phyloP scores from a whole-genome alignment of 2,113 vertebrate species.

The Bothrops jararaca region DNA sequence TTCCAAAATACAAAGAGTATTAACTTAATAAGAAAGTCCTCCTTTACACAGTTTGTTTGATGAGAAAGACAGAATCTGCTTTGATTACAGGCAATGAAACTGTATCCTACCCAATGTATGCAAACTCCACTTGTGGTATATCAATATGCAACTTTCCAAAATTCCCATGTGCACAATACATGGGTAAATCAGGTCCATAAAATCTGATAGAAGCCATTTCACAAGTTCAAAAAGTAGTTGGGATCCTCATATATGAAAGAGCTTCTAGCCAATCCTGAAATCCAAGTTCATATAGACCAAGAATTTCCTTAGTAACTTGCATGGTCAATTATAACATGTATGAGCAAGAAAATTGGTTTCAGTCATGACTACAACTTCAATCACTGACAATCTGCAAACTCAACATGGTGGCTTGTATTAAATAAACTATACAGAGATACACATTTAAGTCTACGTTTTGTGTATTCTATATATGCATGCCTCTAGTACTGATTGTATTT shows the following conservation, averaged over 20 bases:
- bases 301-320: not conserved
- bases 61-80: conserved; percentile 24
- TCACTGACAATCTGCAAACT: not conserved
- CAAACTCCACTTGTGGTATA: not conserved
- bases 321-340: not conserved
- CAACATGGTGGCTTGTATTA: not conserved
- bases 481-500: not conserved
- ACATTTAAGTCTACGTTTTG: not conserved
- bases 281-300: not conserved
- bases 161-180: not conserved
- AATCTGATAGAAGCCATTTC: not conserved
- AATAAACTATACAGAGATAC: not conserved
- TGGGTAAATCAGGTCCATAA: not conserved
- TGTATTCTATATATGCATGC: not conserved
- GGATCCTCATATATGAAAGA: not conserved
- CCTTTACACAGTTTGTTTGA: not conserved
- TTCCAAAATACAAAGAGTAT: conserved; percentile 31
- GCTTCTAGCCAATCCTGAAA: not conserved
- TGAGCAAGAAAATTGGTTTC: not conserved
- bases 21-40: conserved; percentile 32
- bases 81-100: conserved; percentile 15
- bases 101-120: not conserved
- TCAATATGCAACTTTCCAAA: not conserved
- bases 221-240: not conserved
- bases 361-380: not conserved